Conservation (phyloP, 1,140 invertebrate genomes). For the Ceratina australensis region DNA sequence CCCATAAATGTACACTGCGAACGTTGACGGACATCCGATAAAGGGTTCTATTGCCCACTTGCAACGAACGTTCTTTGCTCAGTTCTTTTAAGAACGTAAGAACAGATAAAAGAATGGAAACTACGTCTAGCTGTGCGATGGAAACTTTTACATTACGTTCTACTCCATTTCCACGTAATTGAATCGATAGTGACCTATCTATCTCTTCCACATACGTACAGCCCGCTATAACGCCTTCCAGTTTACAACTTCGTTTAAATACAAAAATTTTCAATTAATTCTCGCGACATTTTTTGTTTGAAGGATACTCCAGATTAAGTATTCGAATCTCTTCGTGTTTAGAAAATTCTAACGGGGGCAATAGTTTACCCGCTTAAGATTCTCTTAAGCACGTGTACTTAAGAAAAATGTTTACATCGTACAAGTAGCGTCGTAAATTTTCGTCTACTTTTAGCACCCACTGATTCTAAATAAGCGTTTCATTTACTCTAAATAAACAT, state of each 20-base stretch:
- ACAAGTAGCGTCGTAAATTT: not conserved
- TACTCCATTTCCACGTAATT: slow-evolving; percentile 1
- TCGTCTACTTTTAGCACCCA: not conserved
- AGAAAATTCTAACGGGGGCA: not conserved
- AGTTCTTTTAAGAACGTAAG: too few species aligned
- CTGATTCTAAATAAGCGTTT: too few species aligned
- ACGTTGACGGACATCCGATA: slow-evolving; percentile 1
- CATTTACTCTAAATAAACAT: too few species aligned
- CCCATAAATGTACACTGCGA: not conserved
- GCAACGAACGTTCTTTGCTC: too few species aligned
- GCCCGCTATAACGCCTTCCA: too few species aligned
- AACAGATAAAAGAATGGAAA: not conserved
- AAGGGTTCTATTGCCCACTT: not conserved
- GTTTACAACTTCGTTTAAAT: too few species aligned
- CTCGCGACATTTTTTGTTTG: not conserved
- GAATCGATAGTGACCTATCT: slow-evolving; percentile 11
- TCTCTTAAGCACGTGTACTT: not conserved
- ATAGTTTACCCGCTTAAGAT: not conserved
- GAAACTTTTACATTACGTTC: not conserved
- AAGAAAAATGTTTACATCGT: not conserved
- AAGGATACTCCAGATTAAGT: not conserved
- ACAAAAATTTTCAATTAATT: too few species aligned
- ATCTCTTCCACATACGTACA: too few species aligned
- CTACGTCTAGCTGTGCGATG: too few species aligned
- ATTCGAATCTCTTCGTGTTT: not conserved